Base-by-base conservation (phyloP, 2,797 vertebrate species). In the Tolypeutes matacus region DNA sequence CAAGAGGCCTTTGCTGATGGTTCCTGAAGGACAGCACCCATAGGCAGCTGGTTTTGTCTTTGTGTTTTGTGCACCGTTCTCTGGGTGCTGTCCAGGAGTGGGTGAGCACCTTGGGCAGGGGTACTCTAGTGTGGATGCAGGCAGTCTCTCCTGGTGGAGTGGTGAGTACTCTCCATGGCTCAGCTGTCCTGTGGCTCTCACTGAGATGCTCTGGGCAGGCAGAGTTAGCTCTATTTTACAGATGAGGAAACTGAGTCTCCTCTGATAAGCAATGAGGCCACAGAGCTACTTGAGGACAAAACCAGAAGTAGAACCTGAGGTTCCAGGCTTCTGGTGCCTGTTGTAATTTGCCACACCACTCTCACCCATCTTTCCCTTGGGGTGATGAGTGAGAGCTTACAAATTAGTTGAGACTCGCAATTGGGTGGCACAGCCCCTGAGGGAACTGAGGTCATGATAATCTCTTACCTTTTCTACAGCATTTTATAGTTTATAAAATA, bases 401-500 rank as follows among this genome's bases (percentile, higher is more conserved):
- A 88, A 39, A 70, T 96, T 36, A 27, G 89, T 95, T 91, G 53
- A 91, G 92, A 92, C 95, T 93, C 0, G n/a, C 27, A 17, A 3
- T 39, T 36, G 20, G 85, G 87, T 94, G 93, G 31, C 58, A 51
- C 64, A 82, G 31, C 13, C 58, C 76, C 69, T 2, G 14, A 70
- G 75, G 86, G 77, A 88, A 53, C 62, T 92, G 95, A 97, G 88
- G 34, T 94, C 95, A 93, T 78, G 73, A 64, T 76, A 88, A 93
- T 90, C 58, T 58, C 23, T 86, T 72, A 67, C 65, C 53, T 89
- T 53, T 89, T 92, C 46, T 14, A 46, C 9, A 82, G 31, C 53
- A 34, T 77, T 78, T 88, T 39, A 73, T 70, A 69, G 7, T 53
- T 95, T 73, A 82, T 29, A n/a, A 76, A 88, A 92, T 83, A 46